A percentile compares a stretch with the other conserved stretches of the same genome.
phyloP scores from a whole-genome alignment of 2,888 invertebrate species.

The Parnassius glacialis region DNA sequence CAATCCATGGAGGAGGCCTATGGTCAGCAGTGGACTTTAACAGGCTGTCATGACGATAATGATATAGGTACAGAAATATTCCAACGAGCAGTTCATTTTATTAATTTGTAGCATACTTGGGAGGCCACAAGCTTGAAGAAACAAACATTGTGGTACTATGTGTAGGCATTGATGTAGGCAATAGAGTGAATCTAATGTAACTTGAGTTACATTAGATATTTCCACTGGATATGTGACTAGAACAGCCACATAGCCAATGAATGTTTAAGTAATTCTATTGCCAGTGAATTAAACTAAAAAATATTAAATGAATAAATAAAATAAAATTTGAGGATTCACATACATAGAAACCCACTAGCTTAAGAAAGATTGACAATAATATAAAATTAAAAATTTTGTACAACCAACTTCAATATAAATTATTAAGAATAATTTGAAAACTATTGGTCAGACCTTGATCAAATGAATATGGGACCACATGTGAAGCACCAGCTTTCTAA shows the following conservation, averaged over 20 bases:
- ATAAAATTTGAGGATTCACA: too few relatives aligned
- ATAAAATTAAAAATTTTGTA: too few relatives aligned
- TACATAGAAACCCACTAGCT: too few relatives aligned
- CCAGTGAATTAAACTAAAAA: conserved; percentile 32
- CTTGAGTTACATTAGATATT: conserved; percentile 50
- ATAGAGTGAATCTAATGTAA: conserved; percentile 43
- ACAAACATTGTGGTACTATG: conserved; percentile 73
- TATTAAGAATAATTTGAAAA: too few relatives aligned
- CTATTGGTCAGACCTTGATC: too few relatives aligned
- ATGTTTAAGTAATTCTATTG: conserved; percentile 58
- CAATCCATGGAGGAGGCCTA: too few relatives aligned
- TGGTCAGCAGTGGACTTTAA: too few relatives aligned
- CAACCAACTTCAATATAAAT: too few relatives aligned
- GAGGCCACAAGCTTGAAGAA: conserved; percentile 68
- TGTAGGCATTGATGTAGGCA: conserved; percentile 67
- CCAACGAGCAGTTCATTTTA: background rate
- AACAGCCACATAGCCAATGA: conserved; percentile 62
- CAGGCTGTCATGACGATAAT: too few relatives aligned
- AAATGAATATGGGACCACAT: too few relatives aligned
- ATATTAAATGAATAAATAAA: background rate
- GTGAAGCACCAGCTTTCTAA: too few relatives aligned
- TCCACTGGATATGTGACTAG: conserved; percentile 62
- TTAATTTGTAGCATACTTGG: conserved; percentile 71
- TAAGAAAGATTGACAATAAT: too few relatives aligned
- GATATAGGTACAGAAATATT: background rate